Evolutionary conservation across 2,797 vertebrate species (phyloP).

Genomic region (Helostoma temminkii): DNA sequence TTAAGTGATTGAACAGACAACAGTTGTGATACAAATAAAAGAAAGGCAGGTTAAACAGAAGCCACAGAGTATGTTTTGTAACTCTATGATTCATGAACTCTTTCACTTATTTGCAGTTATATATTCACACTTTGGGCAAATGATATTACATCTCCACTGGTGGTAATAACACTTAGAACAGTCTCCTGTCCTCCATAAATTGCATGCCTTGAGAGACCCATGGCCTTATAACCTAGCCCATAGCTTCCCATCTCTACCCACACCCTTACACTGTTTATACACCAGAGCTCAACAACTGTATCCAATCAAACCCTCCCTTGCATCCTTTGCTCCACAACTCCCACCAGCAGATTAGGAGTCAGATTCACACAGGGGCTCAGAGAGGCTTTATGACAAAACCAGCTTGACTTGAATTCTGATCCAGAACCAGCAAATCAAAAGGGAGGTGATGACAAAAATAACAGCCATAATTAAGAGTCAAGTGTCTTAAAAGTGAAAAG

Average conservation of each 20-base stretch:
- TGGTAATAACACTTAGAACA: not conserved
- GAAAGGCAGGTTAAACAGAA: slow-evolving; percentile 30
- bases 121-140: slow-evolving; percentile 5
- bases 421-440: slow-evolving; percentile 73
- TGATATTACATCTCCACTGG: not conserved
- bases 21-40: slow-evolving; percentile 39
- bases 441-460: slow-evolving; percentile 70
- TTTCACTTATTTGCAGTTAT: slow-evolving; percentile 22
- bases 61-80: slow-evolving; percentile 9
- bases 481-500: slow-evolving; percentile 41
- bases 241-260: slow-evolving; percentile 54
- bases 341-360: slow-evolving; percentile 65
- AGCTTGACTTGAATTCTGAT: slow-evolving; percentile 60
- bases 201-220: slow-evolving; percentile 13
- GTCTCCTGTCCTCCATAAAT: slow-evolving; percentile 22
- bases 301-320: slow-evolving; percentile 68
- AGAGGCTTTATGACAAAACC: slow-evolving; percentile 69
- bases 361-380: slow-evolving; percentile 49
- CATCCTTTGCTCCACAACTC: slow-evolving; percentile 66
- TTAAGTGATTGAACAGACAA: slow-evolving; percentile 32
- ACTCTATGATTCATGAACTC: slow-evolving; percentile 7
- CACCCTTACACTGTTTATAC: slow-evolving; percentile 51
- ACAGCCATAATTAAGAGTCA: slow-evolving; percentile 64
- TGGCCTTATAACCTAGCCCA: slow-evolving; percentile 39
- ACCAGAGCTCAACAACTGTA: slow-evolving; percentile 70